Evolutionary conservation across 2,888 invertebrate species (phyloP).

Genomic region (Dioctria linearis): DNA sequence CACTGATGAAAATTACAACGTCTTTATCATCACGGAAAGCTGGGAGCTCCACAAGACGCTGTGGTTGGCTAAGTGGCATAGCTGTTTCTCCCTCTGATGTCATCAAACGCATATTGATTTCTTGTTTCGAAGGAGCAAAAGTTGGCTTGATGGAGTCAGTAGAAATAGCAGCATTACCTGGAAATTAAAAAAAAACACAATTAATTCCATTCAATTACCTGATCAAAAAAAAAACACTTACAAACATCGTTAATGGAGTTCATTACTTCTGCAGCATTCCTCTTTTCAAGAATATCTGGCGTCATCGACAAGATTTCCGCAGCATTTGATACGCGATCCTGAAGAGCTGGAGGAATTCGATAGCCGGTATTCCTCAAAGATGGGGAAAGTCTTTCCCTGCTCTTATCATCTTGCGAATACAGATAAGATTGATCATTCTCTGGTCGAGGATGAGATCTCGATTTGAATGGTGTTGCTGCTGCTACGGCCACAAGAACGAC

Average conservation of each 20-base stretch:
- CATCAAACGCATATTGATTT: slow-evolving; percentile 20
- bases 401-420: not conserved
- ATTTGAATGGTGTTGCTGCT: not conserved
- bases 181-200: not conserved
- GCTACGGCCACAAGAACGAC: not conserved
- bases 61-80: not conserved
- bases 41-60: not conserved
- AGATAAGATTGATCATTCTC: not conserved
- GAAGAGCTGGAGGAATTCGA: not conserved
- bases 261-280: not conserved
- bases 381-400: not conserved
- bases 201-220: too few species aligned
- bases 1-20: slow-evolving; percentile 15
- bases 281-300: not conserved
- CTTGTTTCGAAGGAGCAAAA: slow-evolving; percentile 1
- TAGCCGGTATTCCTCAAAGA: not conserved
- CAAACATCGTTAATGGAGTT: slow-evolving; percentile 24
- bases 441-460: not conserved
- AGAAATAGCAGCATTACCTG: not conserved
- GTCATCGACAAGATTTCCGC: slow-evolving; percentile 6
- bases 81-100: not conserved
- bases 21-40: not conserved
- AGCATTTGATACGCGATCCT: slow-evolving; percentile 27
- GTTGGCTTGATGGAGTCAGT: slow-evolving; percentile 22
- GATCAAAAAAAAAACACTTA: slow-evolving; percentile 9